These are phyloP conservation scores for Drosophila putrida DNA, from an alignment of 2,888 invertebrate genomes.

Conservation along the genomic window DNA sequence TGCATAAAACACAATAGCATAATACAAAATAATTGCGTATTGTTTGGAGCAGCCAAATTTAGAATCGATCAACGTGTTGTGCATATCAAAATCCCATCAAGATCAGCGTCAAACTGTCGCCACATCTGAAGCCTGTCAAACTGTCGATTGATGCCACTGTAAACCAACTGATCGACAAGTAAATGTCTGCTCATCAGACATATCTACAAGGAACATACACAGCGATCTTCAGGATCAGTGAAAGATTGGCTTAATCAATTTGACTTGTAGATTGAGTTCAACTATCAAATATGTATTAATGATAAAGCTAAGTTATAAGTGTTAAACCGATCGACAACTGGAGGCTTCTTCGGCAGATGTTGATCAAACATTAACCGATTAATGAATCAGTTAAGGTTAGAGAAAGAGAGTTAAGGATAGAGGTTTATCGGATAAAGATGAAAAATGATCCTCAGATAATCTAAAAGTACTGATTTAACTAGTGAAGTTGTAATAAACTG, in stretches of 20 bases:
- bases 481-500: neutral
- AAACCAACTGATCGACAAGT: conserved; percentile 44
- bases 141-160: conserved; percentile 39
- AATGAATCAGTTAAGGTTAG: too few species aligned
- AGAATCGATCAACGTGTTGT: conserved; percentile 64
- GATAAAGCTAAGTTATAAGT: too few species aligned
- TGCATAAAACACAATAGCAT: conserved; percentile 58
- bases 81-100: conserved; percentile 53
- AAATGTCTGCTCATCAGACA: conserved; percentile 8
- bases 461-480: neutral
- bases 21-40: conserved; percentile 67
- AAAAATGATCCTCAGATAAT: neutral
- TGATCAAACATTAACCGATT: too few species aligned
- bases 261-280: too few species aligned
- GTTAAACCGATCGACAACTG: too few species aligned
- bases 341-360: too few species aligned
- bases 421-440: neutral
- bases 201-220: conserved; percentile 17
- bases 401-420: too few species aligned
- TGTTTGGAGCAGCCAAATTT: conserved; percentile 70
- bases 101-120: conserved; percentile 45
- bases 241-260: neutral
- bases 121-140: conserved; percentile 51
- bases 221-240: conserved; percentile 20
- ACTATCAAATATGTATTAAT: too few species aligned